Evolutionary conservation across 2,888 invertebrate genomes (phyloP), one percentile per base, ranked within the genome.

Genomic region (Agrochola lota): DNA sequence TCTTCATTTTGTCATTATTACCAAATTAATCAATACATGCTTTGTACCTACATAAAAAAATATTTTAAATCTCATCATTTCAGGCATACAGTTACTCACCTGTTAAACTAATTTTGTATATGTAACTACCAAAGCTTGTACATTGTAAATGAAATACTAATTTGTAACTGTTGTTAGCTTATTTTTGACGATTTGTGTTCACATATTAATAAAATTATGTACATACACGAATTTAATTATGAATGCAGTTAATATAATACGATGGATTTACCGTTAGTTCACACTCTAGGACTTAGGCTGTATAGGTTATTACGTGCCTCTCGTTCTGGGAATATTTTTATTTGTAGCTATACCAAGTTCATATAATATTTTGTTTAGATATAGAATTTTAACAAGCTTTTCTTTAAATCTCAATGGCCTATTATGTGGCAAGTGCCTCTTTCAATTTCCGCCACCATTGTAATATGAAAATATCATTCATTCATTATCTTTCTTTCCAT

Each of bases 191-290:
- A 49, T 60, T 43, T 66, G 15, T 71, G 57, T 80, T 55, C 15
- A 40, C 55, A 40, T 85, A 71, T 74, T 26, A 52, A 49, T 66
- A 60, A 60, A 57, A 67, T n/a, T n/a, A 46, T 60, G 60, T 66
- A 30, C 12, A 20, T 71, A 80, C 72, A 84, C n/a, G 40, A 85
- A 71, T 71, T 49, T 84, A 64, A 69, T 74, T 72, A 74, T 64
- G 12, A 64, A 60, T 60, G 12, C 20, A 46, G 49, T 62, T 26
- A 20, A 55, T 73, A 70, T 69, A 74, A 52, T 6, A 55, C 23
- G 26, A n/a, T 35, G 26, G 23, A 49, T 55, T 76, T 49, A 59
- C 49, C 55, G 49, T 83, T 68, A 55, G 6, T 77, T 68, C 35
- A n/a, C 59, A 77, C 3, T 79, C 7, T 81, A 17, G 4, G 1